Evolutionary conservation across 2,888 invertebrate species (phyloP).

Genomic region (Lymantria monacha): DNA sequence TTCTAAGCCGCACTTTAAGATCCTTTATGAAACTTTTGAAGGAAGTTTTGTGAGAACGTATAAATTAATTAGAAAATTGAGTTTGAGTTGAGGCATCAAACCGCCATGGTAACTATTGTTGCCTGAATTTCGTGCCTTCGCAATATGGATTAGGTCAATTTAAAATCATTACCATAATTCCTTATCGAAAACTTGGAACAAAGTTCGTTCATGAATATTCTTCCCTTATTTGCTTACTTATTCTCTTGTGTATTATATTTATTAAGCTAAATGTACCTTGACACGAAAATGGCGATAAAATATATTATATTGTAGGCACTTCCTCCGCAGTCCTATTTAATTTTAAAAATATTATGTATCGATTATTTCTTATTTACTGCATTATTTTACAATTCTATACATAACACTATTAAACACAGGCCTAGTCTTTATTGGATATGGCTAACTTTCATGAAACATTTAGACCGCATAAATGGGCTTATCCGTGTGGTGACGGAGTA

Average conservation of each 20-base stretch:
- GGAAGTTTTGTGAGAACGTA: constrained; percentile 48
- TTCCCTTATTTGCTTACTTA: constrained; percentile 15
- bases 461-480: no score
- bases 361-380: background rate
- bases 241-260: constrained; percentile 44
- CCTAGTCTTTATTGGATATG: no score
- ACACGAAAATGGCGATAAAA: constrained; percentile 23
- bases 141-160: constrained; percentile 73
- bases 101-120: constrained; percentile 48
- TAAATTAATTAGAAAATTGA: constrained; percentile 64
- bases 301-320: constrained; percentile 6
- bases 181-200: constrained; percentile 64
- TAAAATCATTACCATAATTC: constrained; percentile 74
- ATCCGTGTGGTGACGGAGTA: no score
- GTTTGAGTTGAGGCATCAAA: constrained; percentile 51
- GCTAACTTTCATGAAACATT: no score
- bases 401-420: no score
- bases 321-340: background rate
- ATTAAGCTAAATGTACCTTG: constrained; percentile 35
- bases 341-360: background rate
- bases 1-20: constrained; percentile 40
- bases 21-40: constrained; percentile 39
- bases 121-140: constrained; percentile 45
- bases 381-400: background rate
- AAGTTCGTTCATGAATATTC: constrained; percentile 45